phyloP scores from a whole-genome alignment of 64 coral and sea anemone genomes.

The Stichodactyla mertensii region DNA sequence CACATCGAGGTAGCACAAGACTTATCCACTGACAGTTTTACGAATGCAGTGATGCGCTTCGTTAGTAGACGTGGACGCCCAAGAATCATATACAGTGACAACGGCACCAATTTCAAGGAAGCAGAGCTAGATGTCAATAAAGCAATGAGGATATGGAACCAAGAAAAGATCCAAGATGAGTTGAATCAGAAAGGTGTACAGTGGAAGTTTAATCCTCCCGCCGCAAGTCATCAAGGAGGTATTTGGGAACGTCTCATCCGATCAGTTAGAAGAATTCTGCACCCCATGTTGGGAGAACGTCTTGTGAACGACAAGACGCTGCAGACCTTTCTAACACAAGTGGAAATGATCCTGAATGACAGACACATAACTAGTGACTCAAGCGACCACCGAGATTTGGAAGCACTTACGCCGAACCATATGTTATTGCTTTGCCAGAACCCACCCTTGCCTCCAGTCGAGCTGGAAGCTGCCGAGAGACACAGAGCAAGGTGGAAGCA shows the following conservation, averaged over 20 bases:
- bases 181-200: background rate
- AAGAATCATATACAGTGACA: conserved; percentile 34
- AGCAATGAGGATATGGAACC: background rate
- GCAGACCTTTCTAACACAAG: conserved; percentile 7
- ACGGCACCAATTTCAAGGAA: conserved; percentile 25
- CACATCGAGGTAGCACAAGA: conserved; percentile 13
- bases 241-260: conserved; percentile 17
- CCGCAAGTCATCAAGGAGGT: conserved; percentile 32
- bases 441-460: background rate
- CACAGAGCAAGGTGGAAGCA: conserved; percentile 54
- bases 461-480: conserved; percentile 17
- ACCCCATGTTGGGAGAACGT: background rate
- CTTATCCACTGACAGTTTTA: conserved; percentile 28
- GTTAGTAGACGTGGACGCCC: conserved; percentile 19
- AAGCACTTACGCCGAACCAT: conserved; percentile 36
- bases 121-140: conserved; percentile 10
- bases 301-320: conserved; percentile 1
- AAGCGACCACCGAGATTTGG: conserved; percentile 22
- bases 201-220: conserved; percentile 38
- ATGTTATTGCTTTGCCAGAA: conserved; percentile 34
- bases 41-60: conserved; percentile 25
- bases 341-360: conserved; percentile 22
- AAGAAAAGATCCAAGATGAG: background rate
- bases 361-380: conserved; percentile 43
- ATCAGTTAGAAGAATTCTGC: conserved; percentile 25